Evolutionary conservation across 2,797 vertebrate genomes (phyloP), one percentile per base, ranked within the genome.

Genomic region (Falco naumanni): DNA sequence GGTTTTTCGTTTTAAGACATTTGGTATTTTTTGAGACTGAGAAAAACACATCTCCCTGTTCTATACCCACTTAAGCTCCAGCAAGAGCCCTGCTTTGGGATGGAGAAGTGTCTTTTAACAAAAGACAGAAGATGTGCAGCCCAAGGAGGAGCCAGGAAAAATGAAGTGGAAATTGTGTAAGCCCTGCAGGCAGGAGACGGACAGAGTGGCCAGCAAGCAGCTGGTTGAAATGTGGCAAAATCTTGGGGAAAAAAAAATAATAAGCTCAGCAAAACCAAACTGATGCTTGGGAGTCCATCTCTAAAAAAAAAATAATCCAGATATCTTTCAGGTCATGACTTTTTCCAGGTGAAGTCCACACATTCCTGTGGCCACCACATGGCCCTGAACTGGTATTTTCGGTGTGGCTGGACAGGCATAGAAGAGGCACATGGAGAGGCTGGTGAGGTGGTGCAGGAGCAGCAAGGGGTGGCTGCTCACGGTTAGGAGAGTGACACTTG

Each of bases 361-460:
- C 39, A 41, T 41, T 41, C 39, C 39, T 14, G 39, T 41, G 39
- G 39, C 39, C 39, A 41, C 39, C 39, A 41, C 39, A 41, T 41
- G 16, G 20, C 34, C 50, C 50, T 17, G 11, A 53, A 47, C 0
- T 50, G 68, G 2, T 9, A 2, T 66, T 72, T 63, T 45, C 1
- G 2, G 9, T 10, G 28, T 34, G 71, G 28, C 56, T 75, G 54
- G 57, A 28, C 63, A 45, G 37, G 19, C 2, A 0, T 21, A 25
- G 41, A 60, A 64, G 41, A 51, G 50, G 29, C 47, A 47, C 33
- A 15, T 0, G 0, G 64, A 16, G 64, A 2, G 2, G 10, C 11
- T 33, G 39, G 6, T 13, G 43, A 85, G 65, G 33, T 24, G 60
- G 19, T 3, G 17, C 43, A 45, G 43, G 43, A 45, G 43, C 43